phyloP scores from a whole-genome alignment of 2,888 invertebrate species.

The Aleiodes testaceus region DNA sequence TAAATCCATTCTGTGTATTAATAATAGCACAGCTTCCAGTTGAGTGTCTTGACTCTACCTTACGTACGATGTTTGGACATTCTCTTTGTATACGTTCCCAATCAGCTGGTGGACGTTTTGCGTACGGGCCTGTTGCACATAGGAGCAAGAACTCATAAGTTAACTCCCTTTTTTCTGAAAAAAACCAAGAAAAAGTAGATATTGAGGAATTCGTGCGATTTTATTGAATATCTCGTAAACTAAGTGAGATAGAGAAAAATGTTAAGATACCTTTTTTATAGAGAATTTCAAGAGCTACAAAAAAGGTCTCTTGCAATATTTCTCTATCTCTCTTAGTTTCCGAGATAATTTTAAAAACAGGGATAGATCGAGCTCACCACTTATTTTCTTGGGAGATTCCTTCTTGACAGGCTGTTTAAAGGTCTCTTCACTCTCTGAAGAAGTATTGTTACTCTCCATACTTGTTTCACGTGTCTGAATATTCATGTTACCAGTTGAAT shows the following conservation, averaged over 20 bases:
- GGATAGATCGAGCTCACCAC: conserved; percentile 26
- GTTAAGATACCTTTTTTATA: no score
- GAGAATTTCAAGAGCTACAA: neutral
- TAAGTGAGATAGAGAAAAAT: neutral
- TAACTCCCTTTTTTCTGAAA: conserved; percentile 66
- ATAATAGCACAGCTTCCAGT: conserved; percentile 54
- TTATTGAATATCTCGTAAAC: conserved; percentile 14
- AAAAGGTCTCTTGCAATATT: no score
- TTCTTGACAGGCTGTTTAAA: conserved; percentile 54
- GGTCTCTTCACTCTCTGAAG: conserved; percentile 66
- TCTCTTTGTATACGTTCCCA: conserved; percentile 75
- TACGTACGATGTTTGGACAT: conserved; percentile 75
- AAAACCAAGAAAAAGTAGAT: neutral
- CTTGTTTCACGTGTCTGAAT: conserved; percentile 59
- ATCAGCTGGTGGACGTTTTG: conserved; percentile 74
- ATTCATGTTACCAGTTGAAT: conserved; percentile 47
- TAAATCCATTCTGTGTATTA: conserved; percentile 46
- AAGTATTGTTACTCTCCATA: conserved; percentile 62
- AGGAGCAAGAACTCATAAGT: conserved; percentile 74
- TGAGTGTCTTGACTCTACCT: conserved; percentile 70
- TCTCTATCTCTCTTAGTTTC: no score
- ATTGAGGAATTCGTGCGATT: neutral
- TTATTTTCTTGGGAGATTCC: conserved; percentile 25
- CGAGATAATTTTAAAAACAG: neutral
- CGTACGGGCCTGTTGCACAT: conserved; percentile 76